A percentile compares a stretch with the other conserved stretches of the same genome.
Conservation (phyloP, 2,888 invertebrate species). For the Cephus runcator region DNA sequence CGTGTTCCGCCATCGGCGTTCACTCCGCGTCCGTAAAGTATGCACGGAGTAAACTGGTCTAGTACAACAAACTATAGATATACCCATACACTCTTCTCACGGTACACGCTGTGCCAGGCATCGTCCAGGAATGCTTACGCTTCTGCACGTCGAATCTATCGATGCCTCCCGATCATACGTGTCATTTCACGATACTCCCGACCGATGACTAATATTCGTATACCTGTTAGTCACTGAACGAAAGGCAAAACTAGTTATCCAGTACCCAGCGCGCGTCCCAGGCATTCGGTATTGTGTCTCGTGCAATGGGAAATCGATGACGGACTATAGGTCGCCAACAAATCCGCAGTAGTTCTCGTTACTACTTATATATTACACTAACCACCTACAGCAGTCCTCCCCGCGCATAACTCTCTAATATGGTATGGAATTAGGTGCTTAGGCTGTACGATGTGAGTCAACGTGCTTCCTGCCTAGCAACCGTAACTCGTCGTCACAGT, state of each 20-base stretch:
- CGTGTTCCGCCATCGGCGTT: background rate
- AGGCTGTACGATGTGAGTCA: background rate
- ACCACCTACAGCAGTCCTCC: too few relatives aligned
- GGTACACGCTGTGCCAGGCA: background rate
- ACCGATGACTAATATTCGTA: background rate
- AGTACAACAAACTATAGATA: background rate
- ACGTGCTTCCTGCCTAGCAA: slow-evolving; percentile 27
- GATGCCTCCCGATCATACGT: background rate
- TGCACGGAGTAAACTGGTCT: background rate
- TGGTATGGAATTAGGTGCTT: background rate
- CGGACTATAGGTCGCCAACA: background rate
- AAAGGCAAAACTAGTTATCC: background rate
- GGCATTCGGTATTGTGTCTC: background rate
- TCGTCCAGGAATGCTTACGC: background rate
- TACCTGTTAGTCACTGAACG: background rate
- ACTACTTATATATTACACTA: background rate
- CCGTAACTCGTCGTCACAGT: slow-evolving; percentile 30
- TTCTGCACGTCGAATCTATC: background rate
- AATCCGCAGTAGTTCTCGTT: background rate
- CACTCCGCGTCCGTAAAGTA: background rate
- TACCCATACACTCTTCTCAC: background rate
- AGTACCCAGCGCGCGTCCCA: background rate
- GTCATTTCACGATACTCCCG: background rate
- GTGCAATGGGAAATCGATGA: background rate
- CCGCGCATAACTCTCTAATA: background rate